A percentile compares a stretch with the other conserved stretches of the same genome.
phyloP scores from a whole-genome alignment of 2,797 vertebrate genomes.

The Sebastolobus altivelis region DNA sequence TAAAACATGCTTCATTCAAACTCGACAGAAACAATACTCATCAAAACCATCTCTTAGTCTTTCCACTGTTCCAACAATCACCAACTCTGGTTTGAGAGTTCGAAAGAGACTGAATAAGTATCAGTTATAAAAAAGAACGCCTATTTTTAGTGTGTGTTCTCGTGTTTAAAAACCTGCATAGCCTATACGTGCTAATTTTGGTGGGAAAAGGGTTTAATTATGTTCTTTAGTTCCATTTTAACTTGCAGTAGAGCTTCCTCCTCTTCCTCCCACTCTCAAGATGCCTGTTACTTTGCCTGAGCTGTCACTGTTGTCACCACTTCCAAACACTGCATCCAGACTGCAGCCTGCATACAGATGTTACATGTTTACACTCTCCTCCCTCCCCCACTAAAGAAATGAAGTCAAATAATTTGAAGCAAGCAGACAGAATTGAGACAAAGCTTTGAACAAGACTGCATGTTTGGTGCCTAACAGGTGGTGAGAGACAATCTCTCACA shows the following conservation, averaged over 20 bases:
- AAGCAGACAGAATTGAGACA: not conserved
- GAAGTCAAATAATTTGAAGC: not conserved
- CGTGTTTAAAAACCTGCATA: too few species aligned
- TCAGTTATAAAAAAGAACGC: not conserved
- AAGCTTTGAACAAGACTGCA: not conserved
- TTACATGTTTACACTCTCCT: not conserved
- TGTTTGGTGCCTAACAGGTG: slow-evolving; percentile 1
- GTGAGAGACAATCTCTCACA: not conserved
- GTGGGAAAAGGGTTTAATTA: not conserved
- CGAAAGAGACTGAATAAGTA: not conserved
- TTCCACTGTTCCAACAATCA: too few species aligned
- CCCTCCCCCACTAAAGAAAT: not conserved
- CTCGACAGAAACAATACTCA: not conserved
- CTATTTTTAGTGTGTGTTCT: not conserved
- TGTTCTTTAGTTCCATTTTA: slow-evolving; percentile 4
- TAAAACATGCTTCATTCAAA: not conserved
- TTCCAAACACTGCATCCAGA: slow-evolving; percentile 6
- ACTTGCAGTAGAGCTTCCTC: slow-evolving; percentile 5
- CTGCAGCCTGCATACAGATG: slow-evolving; percentile 43
- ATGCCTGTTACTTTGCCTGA: slow-evolving; percentile 4
- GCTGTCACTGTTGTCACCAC: slow-evolving; percentile 20
- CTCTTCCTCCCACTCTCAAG: slow-evolving; percentile 26
- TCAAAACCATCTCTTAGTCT: not conserved
- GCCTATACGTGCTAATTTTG: not conserved
- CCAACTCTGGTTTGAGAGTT: not conserved